These are phyloP conservation scores for Pollimyrus isidori DNA, from an alignment of 2,113 vertebrate species.

Conservation along the genomic window DNA sequence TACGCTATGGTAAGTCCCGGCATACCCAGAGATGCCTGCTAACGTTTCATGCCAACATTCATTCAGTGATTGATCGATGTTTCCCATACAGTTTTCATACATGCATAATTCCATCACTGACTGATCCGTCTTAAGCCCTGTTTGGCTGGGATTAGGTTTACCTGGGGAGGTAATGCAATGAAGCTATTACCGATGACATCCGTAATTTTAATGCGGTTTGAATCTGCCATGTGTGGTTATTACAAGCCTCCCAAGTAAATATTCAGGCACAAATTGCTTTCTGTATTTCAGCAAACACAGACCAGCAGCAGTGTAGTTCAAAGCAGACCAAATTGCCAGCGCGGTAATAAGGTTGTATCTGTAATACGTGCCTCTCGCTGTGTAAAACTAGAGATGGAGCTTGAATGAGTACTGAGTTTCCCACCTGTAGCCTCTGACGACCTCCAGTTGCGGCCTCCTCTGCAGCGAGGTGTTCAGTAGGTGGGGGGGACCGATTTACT, in stretches of 20 bases:
- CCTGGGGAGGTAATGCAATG: neutral
- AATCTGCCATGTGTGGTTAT: neutral
- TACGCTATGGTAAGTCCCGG: slow-evolving; percentile 81
- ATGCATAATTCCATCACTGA: neutral
- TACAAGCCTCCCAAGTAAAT: neutral
- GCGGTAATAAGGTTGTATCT: neutral
- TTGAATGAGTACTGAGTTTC: neutral
- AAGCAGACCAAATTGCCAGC: neutral
- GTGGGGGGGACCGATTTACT: neutral
- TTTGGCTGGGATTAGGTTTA: neutral
- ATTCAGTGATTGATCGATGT: neutral
- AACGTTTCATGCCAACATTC: neutral
- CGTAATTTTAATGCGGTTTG: neutral
- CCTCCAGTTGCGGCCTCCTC: neutral
- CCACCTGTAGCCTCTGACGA: neutral
- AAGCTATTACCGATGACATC: neutral
- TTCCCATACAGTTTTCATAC: neutral
- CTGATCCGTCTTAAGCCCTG: neutral
- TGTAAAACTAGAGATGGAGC: neutral
- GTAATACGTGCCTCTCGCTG: neutral
- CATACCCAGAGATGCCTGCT: neutral
- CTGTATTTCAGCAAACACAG: neutral
- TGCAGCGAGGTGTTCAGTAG: neutral
- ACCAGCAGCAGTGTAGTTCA: neutral
- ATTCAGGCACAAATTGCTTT: neutral